phyloP scores from a whole-genome alignment of 1,140 invertebrate species.

The Xylocopa sonorina region DNA sequence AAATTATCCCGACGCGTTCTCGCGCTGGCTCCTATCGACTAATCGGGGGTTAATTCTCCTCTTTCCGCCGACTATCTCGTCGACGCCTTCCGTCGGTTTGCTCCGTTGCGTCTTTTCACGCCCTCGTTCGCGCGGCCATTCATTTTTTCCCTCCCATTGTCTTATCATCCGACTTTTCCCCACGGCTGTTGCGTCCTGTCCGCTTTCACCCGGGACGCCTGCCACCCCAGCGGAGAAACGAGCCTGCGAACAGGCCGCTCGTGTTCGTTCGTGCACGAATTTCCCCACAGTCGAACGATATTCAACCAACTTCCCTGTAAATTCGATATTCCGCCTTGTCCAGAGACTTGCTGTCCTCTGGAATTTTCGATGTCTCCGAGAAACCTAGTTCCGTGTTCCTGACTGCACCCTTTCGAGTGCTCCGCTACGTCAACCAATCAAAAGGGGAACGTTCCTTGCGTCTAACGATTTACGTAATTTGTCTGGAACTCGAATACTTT shows the following conservation, averaged over 20 bases:
- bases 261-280: conserved; percentile 75
- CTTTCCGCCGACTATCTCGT: not conserved
- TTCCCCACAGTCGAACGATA: conserved; percentile 76
- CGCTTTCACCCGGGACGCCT: conserved; percentile 37
- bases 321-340: conserved; percentile 72
- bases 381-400: not conserved
- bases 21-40: not conserved
- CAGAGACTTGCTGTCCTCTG: conserved; percentile 18
- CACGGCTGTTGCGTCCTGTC: conserved; percentile 36
- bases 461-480: not conserved
- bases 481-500: too few species aligned
- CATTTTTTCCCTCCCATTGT: not conserved
- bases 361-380: conserved; percentile 44
- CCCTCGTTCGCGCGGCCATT: not conserved
- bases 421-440: not conserved
- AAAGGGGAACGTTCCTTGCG: not conserved
- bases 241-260: conserved; percentile 66
- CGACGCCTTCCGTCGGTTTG: conserved; percentile 32
- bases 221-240: conserved; percentile 34
- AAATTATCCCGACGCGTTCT: too few species aligned
- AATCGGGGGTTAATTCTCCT: conserved; percentile 17
- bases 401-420: not conserved
- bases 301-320: conserved; percentile 78
- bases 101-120: conserved; percentile 1
- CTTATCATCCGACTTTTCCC: conserved; percentile 49